These are phyloP conservation scores for Eurystomus glaucurus DNA, from an alignment of 2,797 vertebrate species.

Conservation along the genomic window DNA sequence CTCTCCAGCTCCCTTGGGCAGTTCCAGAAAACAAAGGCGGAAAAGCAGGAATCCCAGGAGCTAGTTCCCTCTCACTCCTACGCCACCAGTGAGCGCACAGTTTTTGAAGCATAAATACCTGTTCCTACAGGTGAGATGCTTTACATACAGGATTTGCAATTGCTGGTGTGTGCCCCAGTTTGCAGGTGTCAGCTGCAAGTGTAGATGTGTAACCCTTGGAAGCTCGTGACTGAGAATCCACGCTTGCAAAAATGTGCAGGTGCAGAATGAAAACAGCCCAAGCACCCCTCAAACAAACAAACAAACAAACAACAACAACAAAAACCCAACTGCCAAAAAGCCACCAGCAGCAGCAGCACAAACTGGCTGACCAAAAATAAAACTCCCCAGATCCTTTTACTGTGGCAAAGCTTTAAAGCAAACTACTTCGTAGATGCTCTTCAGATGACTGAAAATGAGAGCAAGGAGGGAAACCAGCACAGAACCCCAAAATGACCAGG, in stretches of 20 bases:
- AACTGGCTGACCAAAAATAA: neutral
- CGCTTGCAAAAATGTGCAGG: neutral
- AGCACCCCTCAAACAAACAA: neutral
- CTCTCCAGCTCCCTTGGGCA: neutral
- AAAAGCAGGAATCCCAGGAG: neutral
- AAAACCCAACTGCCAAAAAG: neutral
- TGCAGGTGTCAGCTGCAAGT: neutral
- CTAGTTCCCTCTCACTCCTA: neutral
- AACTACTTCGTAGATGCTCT: neutral
- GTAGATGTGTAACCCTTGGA: neutral
- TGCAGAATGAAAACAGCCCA: neutral
- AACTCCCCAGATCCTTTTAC: neutral
- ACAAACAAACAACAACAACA: neutral
- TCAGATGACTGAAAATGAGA: neutral
- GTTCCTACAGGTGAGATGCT: slow-evolving; percentile 2
- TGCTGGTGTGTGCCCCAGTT: neutral
- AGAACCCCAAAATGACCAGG: neutral
- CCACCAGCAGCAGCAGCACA: neutral
- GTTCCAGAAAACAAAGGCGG: neutral
- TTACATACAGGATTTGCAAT: neutral
- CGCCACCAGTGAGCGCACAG: fast-evolving
- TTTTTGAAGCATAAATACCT: neutral
- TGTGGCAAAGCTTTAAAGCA: neutral
- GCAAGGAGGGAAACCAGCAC: neutral
- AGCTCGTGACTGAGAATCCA: neutral